Conservation (phyloP, 2,113 vertebrate species). For the Lepisosteus oculatus region DNA sequence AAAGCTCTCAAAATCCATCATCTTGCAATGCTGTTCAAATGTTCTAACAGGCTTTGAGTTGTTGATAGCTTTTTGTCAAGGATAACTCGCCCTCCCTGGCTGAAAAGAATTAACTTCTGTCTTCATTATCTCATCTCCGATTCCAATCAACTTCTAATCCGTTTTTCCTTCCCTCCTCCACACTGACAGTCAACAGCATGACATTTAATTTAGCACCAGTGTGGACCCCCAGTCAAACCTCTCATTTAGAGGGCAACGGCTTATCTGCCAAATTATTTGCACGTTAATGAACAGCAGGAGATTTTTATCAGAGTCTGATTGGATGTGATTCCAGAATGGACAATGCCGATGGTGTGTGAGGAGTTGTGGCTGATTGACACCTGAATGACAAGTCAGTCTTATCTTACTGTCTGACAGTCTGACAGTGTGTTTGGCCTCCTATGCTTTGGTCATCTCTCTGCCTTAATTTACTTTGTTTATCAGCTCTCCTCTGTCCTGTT, state of each 20-base stretch:
- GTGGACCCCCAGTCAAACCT: conserved; percentile 22
- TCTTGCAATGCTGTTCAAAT: neutral
- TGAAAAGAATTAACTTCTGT: conserved; percentile 56
- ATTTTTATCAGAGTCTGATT: conserved; percentile 16
- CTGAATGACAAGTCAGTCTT: conserved; percentile 13
- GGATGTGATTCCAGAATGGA: conserved; percentile 14
- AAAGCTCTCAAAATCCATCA: neutral
- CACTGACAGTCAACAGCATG: conserved; percentile 47
- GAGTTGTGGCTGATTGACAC: conserved; percentile 18
- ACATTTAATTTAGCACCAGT: conserved; percentile 67
- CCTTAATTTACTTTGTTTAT: conserved; percentile 18
- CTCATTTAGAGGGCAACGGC: conserved; percentile 29
- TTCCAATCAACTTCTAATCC: conserved; percentile 70
- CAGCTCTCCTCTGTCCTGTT: neutral
- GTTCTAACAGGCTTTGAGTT: conserved; percentile 43
- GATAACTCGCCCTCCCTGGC: conserved; percentile 35
- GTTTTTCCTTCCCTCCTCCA: conserved; percentile 41
- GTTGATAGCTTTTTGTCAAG: conserved; percentile 43
- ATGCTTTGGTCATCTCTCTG: conserved; percentile 10
- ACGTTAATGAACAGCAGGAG: conserved; percentile 46
- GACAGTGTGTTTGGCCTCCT: conserved; percentile 71
- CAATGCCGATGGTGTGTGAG: conserved; percentile 22
- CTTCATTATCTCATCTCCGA: conserved; percentile 70
- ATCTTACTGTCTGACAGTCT: conserved; percentile 60
- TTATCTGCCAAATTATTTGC: conserved; percentile 35